phyloP scores from a whole-genome alignment of 2,888 invertebrate genomes.

The Coelinius sp. region DNA sequence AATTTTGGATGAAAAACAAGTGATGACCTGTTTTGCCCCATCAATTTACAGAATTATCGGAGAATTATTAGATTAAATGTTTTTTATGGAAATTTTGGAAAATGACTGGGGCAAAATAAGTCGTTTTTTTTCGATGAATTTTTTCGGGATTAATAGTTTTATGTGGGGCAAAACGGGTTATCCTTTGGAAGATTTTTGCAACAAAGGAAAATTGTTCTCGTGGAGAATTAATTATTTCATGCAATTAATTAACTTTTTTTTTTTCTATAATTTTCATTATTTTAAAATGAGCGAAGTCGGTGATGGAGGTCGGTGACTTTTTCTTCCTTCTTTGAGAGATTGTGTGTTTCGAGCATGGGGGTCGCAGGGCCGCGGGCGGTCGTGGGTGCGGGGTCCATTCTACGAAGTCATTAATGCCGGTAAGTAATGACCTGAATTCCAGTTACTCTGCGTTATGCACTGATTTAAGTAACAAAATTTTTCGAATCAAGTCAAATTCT shows the following conservation, averaged over 20 bases:
- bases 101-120: no score
- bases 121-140: no score
- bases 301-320: slow-evolving; percentile 11
- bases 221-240: background rate
- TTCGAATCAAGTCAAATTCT: background rate
- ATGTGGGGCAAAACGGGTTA: no score
- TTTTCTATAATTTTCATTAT: slow-evolving; percentile 13
- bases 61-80: no score
- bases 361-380: slow-evolving; percentile 38
- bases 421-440: slow-evolving; percentile 44
- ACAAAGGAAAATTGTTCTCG: no score
- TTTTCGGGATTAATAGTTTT: no score
- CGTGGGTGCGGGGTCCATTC: slow-evolving; percentile 49
- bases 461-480: slow-evolving; percentile 24
- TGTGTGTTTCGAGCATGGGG: slow-evolving; percentile 25
- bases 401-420: slow-evolving; percentile 52
- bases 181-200: no score
- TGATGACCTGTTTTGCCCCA: no score
- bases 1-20: no score
- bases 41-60: no score
- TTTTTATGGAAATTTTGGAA: no score
- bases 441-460: slow-evolving; percentile 34
- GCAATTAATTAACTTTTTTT: background rate
- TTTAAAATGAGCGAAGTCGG: background rate
- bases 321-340: slow-evolving; percentile 11